Evolutionary conservation across 1,140 invertebrate genomes (phyloP).

Genomic region (Polypedilum vanderplanki): DNA sequence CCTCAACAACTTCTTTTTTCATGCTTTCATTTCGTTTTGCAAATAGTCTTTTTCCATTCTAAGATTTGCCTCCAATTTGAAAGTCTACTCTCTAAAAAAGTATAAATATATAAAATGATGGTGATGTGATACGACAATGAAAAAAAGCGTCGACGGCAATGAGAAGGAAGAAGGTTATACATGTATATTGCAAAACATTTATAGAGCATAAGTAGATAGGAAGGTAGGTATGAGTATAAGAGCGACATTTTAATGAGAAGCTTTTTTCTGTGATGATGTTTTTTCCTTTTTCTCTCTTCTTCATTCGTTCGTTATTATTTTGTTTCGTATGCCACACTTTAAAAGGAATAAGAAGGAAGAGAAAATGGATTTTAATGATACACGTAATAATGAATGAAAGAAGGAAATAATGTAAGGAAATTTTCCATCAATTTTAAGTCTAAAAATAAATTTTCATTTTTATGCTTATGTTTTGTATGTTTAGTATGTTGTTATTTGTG

Average conservation of each 20-base stretch:
- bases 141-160: too few relatives aligned
- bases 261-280: not conserved
- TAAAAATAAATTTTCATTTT: constrained; percentile 20
- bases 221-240: not conserved
- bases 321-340: not conserved
- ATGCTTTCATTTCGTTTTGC: not conserved
- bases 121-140: too few relatives aligned
- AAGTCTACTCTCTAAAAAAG: too few relatives aligned
- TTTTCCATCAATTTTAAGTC: not conserved
- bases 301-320: not conserved
- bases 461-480: not conserved
- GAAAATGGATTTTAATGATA: constrained; percentile 8
- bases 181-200: not conserved
- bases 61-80: too few relatives aligned
- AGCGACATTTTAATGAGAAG: constrained; percentile 2
- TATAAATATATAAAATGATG: too few relatives aligned
- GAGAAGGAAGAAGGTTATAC: too few relatives aligned
- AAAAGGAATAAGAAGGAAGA: not conserved
- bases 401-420: not conserved
- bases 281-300: constrained; percentile 3
- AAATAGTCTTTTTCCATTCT: not conserved
- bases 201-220: constrained; percentile 5
- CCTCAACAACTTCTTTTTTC: not conserved
- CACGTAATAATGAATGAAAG: not conserved
- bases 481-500: not conserved